Percentiles rank a stretch among this genome's conserved stretches.
Conservation (phyloP, 2,888 invertebrate genomes). For the Euplexia lucipara region DNA sequence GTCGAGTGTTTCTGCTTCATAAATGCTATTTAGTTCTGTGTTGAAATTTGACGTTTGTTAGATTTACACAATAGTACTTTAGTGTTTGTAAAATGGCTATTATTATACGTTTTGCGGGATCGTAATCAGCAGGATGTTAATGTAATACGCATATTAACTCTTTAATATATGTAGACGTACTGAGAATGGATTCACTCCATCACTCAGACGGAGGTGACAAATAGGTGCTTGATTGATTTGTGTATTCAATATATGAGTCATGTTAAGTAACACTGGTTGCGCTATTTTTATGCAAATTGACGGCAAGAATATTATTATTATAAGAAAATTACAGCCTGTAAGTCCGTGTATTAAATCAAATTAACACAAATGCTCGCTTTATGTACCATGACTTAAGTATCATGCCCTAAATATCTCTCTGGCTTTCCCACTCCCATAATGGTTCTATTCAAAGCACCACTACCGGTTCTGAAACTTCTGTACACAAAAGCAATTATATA, state of each 20-base stretch:
- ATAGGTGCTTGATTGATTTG: conserved; percentile 33
- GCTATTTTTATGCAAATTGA: conserved; percentile 34
- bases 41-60: conserved; percentile 66
- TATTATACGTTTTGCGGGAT: conserved; percentile 49
- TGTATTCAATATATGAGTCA: conserved; percentile 27
- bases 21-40: conserved; percentile 69
- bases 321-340: conserved; percentile 27
- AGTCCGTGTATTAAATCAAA: conserved; percentile 20
- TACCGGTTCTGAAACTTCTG: conserved; percentile 56
- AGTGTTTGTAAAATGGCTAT: conserved; percentile 49
- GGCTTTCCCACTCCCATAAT: conserved; percentile 54
- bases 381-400: conserved; percentile 20
- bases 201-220: conserved; percentile 28
- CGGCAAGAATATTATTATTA: background rate
- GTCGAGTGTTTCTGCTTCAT: conserved; percentile 63
- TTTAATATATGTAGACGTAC: conserved; percentile 33
- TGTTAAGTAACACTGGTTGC: background rate
- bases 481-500: conserved; percentile 56
- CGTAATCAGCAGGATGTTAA: conserved; percentile 50
- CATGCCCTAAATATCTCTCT: conserved; percentile 41
- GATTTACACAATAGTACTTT: conserved; percentile 55
- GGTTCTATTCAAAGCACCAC: conserved; percentile 51
- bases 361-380: conserved; percentile 33
- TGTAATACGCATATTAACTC: conserved; percentile 48
- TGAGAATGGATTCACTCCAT: conserved; percentile 29